phyloP scores from a whole-genome alignment of 2,888 invertebrate genomes.

The Eurytoma californica region DNA sequence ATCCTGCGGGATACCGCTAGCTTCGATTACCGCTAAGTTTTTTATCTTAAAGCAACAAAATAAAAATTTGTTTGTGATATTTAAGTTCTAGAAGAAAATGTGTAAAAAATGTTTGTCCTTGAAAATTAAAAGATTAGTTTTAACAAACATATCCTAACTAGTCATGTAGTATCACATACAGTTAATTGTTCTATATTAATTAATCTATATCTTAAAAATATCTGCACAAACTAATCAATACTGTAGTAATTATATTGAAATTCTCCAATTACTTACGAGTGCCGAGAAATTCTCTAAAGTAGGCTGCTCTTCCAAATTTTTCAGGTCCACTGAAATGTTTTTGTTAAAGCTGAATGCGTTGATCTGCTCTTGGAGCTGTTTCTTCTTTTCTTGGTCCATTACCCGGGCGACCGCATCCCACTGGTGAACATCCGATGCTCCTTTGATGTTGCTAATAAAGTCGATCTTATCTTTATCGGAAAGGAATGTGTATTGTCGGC shows the following conservation, averaged over 20 bases:
- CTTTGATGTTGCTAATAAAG: conserved; percentile 58
- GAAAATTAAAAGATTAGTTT: too few relatives aligned
- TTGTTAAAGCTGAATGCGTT: conserved; percentile 37
- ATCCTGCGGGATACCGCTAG: conserved; percentile 48
- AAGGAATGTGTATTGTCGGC: conserved; percentile 65
- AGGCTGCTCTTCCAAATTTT: conserved; percentile 61
- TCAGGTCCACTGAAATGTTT: conserved; percentile 50
- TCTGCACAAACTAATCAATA: too few relatives aligned
- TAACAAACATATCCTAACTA: too few relatives aligned
- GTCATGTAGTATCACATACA: too few relatives aligned
- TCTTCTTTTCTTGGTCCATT: conserved; percentile 57
- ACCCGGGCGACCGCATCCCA: conserved; percentile 56
- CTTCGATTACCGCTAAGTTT: conserved; percentile 53
- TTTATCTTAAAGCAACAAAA: conserved; percentile 49
- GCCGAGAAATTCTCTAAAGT: conserved; percentile 62
- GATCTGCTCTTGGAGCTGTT: conserved; percentile 54
- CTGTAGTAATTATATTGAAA: too few relatives aligned
- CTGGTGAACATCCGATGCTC: conserved; percentile 51
- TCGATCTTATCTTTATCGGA: conserved; percentile 60
- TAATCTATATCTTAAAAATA: too few relatives aligned
- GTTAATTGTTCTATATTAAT: too few relatives aligned
- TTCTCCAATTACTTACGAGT: conserved; percentile 61
- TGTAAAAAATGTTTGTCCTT: too few relatives aligned
- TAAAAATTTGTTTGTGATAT: not conserved
- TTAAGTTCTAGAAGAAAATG: too few relatives aligned